These are phyloP conservation scores for Drosophila subobscura DNA, from an alignment of 1,140 invertebrate species.

Conservation along the genomic window DNA sequence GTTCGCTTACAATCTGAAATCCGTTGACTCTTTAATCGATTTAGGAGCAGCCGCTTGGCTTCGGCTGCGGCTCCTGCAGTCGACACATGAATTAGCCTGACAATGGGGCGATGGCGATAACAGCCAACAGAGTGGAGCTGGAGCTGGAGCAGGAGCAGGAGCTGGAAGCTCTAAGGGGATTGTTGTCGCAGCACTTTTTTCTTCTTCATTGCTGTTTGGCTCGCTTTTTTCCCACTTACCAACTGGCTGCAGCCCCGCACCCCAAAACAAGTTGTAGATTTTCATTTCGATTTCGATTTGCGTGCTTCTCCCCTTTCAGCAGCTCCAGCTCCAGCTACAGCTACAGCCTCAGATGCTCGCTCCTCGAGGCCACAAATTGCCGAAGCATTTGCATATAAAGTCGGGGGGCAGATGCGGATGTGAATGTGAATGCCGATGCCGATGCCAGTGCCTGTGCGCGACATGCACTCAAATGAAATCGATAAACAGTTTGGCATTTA, in stretches of 20 bases:
- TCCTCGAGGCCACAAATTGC: constrained; percentile 52
- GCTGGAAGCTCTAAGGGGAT: constrained; percentile 9
- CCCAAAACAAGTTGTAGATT: constrained; percentile 73
- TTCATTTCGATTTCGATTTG: constrained; percentile 74
- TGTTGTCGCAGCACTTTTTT: constrained; percentile 46
- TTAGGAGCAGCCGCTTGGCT: constrained; percentile 44
- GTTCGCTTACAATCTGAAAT: constrained; percentile 36
- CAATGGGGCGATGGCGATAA: constrained; percentile 60
- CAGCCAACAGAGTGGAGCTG: constrained; percentile 20
- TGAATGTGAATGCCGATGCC: background rate
- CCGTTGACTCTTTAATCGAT: constrained; percentile 78
- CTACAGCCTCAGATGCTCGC: background rate
- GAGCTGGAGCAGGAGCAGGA: background rate
- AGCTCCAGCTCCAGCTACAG: no score
- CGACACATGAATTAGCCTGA: constrained; percentile 80
- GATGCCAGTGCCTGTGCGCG: constrained; percentile 55
- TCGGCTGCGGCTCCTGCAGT: constrained; percentile 67
- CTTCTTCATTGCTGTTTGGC: constrained; percentile 11
- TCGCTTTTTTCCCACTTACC: constrained; percentile 5
- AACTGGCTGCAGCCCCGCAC: no score
- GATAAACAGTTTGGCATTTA: constrained; percentile 71
- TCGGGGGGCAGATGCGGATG: background rate
- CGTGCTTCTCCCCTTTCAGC: constrained; percentile 14
- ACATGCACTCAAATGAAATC: constrained; percentile 66
- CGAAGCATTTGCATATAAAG: constrained; percentile 62